phyloP scores from a whole-genome alignment of 2,113 vertebrate genomes.

The Megalops atlanticus region DNA sequence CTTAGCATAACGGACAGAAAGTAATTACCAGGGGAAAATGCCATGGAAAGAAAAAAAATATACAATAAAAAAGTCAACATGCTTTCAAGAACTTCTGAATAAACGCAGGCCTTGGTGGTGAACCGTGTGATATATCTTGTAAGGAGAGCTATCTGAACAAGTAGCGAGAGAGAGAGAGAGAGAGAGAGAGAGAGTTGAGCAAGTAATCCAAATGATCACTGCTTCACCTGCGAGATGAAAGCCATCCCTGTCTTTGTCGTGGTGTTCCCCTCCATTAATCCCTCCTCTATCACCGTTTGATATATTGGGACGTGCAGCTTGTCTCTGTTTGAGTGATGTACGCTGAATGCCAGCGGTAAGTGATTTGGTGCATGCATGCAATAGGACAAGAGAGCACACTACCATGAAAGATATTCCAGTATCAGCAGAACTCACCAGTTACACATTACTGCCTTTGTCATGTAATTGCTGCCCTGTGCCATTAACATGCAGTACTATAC shows the following conservation, averaged over 20 bases:
- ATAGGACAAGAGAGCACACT: neutral
- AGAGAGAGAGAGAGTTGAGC: neutral
- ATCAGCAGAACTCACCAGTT: too few species aligned
- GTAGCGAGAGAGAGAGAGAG: too few species aligned
- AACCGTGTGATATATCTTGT: neutral
- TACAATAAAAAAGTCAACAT: neutral
- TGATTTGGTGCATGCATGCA: too few species aligned
- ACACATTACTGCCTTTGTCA: too few species aligned
- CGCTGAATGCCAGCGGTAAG: neutral
- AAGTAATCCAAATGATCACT: neutral
- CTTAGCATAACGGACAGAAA: too few species aligned
- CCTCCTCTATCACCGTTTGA: neutral
- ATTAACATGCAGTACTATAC: too few species aligned
- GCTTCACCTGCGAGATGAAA: constrained; percentile 9
- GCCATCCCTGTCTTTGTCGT: neutral
- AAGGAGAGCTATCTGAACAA: neutral
- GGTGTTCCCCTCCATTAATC: neutral
- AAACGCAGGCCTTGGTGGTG: neutral
- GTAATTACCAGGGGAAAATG: too few species aligned
- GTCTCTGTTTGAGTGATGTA: neutral
- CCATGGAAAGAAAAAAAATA: too few species aligned
- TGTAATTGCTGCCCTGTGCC: too few species aligned
- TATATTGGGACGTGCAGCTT: neutral
- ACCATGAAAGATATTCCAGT: neutral
- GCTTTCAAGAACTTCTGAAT: neutral